A percentile compares a stretch with the other conserved stretches of the same genome.
These are phyloP conservation scores for Decapterus maruadsi DNA, from an alignment of 2,797 vertebrate genomes.

Conservation along the genomic window DNA sequence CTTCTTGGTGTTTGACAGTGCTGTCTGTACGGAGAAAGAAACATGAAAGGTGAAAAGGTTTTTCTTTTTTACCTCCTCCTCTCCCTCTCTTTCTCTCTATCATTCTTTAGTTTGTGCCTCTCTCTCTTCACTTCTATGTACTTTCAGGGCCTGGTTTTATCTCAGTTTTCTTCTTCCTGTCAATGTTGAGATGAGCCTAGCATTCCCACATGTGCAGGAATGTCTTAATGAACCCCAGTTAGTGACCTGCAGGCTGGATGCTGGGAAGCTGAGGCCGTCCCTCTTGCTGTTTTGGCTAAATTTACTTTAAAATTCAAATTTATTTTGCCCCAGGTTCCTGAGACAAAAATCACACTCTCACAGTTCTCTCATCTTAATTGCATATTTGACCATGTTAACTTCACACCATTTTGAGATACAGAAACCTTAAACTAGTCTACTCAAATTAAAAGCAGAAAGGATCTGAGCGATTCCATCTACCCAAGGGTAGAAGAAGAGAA, in stretches of 20 bases:
- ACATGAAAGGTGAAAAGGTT: slow-evolving; percentile 56
- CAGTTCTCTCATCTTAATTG: not conserved
- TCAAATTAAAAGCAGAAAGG: not conserved
- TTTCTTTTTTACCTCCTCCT: not conserved
- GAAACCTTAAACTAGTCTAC: not conserved
- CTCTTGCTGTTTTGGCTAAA: slow-evolving; percentile 46
- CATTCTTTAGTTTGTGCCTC: slow-evolving; percentile 16
- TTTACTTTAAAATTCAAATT: slow-evolving; percentile 36
- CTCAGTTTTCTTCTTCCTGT: slow-evolving; percentile 60
- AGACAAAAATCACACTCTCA: slow-evolving; percentile 5
- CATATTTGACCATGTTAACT: slow-evolving; percentile 4
- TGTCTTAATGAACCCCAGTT: slow-evolving; percentile 73
- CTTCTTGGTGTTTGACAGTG: slow-evolving; percentile 79
- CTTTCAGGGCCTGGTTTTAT: slow-evolving; percentile 64
- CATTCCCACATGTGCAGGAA: slow-evolving; percentile 74
- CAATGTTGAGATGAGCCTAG: slow-evolving; percentile 53
- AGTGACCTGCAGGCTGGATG: slow-evolving; percentile 38
- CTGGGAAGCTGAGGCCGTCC: slow-evolving; percentile 35
- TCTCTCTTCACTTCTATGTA: slow-evolving; percentile 23
- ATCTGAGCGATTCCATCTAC: not conserved
- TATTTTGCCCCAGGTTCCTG: not conserved
- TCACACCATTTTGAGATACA: not conserved
- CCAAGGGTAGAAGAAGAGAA: not conserved
- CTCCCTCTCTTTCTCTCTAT: not conserved
- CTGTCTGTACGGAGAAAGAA: slow-evolving; percentile 55